Evolutionary conservation across 2,888 invertebrate genomes (phyloP).

Genomic region (Sericinus montela): DNA sequence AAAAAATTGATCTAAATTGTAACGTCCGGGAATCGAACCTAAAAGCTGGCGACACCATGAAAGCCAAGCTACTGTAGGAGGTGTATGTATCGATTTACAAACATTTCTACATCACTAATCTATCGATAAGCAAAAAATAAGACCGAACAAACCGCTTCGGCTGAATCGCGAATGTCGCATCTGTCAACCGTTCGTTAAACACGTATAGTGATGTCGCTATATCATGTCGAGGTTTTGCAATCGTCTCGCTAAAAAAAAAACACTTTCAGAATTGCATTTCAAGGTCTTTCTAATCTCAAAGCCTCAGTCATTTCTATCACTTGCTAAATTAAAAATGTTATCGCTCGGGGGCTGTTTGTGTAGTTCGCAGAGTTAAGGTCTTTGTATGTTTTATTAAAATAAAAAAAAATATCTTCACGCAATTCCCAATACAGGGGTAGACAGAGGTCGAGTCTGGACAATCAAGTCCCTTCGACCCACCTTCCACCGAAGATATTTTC

Average conservation of each 20-base stretch:
- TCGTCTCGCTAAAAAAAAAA: constrained; percentile 1
- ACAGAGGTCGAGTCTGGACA: too few species aligned
- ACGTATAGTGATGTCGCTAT: constrained; percentile 11
- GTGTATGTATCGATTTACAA: too few species aligned
- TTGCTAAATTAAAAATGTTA: background rate
- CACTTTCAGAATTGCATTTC: constrained; percentile 3
- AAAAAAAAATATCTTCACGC: too few species aligned
- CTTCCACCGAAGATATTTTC: too few species aligned
- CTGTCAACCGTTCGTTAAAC: constrained; percentile 1
- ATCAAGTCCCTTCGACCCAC: too few species aligned
- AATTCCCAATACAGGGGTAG: too few species aligned
- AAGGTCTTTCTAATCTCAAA: constrained; percentile 2
- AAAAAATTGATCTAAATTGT: too few species aligned
- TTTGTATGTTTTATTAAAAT: too few species aligned
- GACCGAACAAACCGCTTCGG: background rate
- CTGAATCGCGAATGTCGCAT: background rate
- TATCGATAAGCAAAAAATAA: constrained; percentile 2
- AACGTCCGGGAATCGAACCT: too few species aligned
- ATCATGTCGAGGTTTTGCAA: constrained; percentile 12
- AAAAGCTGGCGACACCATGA: too few species aligned
- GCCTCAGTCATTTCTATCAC: background rate
- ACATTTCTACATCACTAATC: background rate
- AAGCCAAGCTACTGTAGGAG: too few species aligned
- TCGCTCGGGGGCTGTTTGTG: background rate
- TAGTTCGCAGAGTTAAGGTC: background rate